Conservation (phyloP, 2,113 vertebrate genomes). For the Trematocara unimaculatum region DNA sequence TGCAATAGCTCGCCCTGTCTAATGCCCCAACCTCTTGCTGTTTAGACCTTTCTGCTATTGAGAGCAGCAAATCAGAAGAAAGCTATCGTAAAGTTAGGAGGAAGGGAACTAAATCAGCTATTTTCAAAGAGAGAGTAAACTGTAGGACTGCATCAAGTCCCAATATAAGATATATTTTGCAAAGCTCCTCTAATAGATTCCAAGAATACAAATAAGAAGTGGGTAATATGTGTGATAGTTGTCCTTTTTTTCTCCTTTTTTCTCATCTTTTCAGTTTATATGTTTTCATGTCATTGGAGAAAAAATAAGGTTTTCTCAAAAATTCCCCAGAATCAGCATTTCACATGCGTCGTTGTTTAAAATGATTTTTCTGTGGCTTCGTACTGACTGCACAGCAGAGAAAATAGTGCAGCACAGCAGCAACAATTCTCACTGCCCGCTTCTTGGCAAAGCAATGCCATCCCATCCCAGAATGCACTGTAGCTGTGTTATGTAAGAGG, state of each 20-base stretch:
- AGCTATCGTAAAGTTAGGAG: neutral
- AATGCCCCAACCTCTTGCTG: neutral
- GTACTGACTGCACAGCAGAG: neutral
- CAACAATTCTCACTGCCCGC: neutral
- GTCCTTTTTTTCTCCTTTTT: neutral
- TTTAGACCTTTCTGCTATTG: neutral
- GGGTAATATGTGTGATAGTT: neutral
- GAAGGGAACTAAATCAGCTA: neutral
- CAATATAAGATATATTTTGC: neutral
- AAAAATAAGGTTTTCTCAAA: neutral
- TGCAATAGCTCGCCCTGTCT: neutral
- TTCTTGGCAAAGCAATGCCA: conserved; percentile 40
- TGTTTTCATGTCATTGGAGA: neutral
- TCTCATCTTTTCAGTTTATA: neutral
- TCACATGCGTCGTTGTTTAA: neutral
- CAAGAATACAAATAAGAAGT: neutral
- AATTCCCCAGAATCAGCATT: neutral
- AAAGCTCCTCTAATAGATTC: neutral
- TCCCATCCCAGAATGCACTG: conserved; percentile 66
- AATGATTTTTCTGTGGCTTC: neutral
- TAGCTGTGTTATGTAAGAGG: conserved; percentile 72
- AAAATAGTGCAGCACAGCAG: conserved; percentile 22
- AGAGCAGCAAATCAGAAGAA: neutral
- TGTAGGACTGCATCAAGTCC: neutral
- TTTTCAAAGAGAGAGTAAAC: neutral